Conservation (phyloP, 2,888 invertebrate genomes). For the Thymelicus acteon region DNA sequence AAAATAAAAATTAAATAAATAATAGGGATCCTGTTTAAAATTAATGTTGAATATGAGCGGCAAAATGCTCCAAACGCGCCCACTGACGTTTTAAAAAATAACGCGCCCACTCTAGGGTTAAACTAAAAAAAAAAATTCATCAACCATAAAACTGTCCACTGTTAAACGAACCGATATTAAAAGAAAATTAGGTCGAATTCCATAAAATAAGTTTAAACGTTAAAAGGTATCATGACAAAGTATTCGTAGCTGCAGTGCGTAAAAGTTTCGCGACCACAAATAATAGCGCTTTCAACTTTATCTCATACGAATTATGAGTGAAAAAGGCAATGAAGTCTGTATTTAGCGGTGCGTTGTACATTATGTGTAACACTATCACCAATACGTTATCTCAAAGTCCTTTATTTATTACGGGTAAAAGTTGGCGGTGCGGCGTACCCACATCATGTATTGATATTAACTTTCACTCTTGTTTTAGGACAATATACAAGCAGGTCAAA, state of each 20-base stretch:
- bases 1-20: too few relatives aligned
- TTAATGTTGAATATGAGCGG: too few relatives aligned
- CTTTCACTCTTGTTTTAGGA: slow-evolving; percentile 17
- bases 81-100: too few relatives aligned
- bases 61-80: too few relatives aligned
- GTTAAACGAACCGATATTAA: neutral
- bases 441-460: neutral
- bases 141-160: too few relatives aligned
- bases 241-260: neutral
- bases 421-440: neutral
- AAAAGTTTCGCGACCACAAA: neutral
- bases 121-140: too few relatives aligned
- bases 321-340: neutral
- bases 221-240: neutral
- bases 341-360: neutral
- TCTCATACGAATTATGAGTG: slow-evolving; percentile 16
- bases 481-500: neutral
- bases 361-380: neutral
- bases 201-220: too few relatives aligned
- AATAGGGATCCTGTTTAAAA: too few relatives aligned
- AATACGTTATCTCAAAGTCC: slow-evolving; percentile 18
- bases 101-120: too few relatives aligned
- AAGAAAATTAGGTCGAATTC: slow-evolving; percentile 17
- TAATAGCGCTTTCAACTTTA: slow-evolving; percentile 17
- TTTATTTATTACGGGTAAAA: slow-evolving; percentile 26